Conservation (phyloP, 2,888 invertebrate genomes). For the Eupsilia transversa region DNA sequence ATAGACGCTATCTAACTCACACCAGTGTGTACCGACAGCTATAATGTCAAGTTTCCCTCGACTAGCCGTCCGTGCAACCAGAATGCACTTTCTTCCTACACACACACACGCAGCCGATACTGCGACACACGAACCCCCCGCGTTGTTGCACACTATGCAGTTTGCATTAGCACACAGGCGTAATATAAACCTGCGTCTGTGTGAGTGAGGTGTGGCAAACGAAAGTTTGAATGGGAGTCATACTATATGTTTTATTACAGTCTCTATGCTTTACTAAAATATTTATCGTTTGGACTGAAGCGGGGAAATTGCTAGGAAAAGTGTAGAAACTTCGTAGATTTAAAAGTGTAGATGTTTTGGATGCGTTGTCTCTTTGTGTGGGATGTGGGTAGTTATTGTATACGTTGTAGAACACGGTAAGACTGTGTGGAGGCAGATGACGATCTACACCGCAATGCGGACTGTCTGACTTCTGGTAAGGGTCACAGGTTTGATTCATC, state of each 20-base stretch:
- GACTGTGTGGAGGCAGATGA: constrained; percentile 10
- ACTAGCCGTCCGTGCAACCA: constrained; percentile 82
- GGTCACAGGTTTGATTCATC: constrained; percentile 15
- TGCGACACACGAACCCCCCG: constrained; percentile 38
- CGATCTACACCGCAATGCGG: constrained; percentile 36
- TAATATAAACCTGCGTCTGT: constrained; percentile 39
- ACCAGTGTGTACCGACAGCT: constrained; percentile 55
- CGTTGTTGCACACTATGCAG: constrained; percentile 50
- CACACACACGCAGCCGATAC: constrained; percentile 65
- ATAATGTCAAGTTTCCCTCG: constrained; percentile 87
- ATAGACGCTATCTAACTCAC: constrained; percentile 56
- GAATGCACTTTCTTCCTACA: constrained; percentile 90
- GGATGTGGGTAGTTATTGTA: constrained; percentile 3
- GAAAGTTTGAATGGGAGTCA: constrained; percentile 68
- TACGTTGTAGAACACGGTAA: background rate
- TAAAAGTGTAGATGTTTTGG: constrained; percentile 47
- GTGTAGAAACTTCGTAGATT: constrained; percentile 51
- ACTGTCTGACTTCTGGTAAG: constrained; percentile 6
- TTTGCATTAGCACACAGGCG: constrained; percentile 59
- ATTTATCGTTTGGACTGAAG: constrained; percentile 60
- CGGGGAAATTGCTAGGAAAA: constrained; percentile 64
- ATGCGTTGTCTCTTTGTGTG: constrained; percentile 39
- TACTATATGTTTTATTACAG: constrained; percentile 63
- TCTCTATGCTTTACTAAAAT: constrained; percentile 61
- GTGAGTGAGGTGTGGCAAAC: constrained; percentile 63